Base-by-base conservation (phyloP, 2,113 vertebrate species). In the Pelobates fuscus region DNA sequence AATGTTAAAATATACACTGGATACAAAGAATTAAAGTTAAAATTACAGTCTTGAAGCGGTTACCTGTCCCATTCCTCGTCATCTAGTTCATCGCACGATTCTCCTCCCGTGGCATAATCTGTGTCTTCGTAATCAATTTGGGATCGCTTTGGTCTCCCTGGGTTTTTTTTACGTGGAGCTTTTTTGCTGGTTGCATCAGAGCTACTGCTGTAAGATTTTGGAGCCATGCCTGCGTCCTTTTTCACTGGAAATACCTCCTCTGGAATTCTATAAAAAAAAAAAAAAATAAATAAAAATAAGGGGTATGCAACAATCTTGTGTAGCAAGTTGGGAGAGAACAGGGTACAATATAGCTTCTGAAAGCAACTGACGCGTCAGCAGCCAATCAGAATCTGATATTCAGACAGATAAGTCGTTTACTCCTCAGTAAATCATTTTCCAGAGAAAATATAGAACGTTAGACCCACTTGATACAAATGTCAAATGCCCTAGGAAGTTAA, bases 11-110 rank as follows among this genome's bases (percentile, higher is more conserved):
- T n/a, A n/a, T n/a, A n/a, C n/a, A n/a, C n/a, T n/a, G n/a, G n/a
- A n/a, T n/a, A n/a, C n/a, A n/a, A n/a, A n/a, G n/a, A n/a, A n/a
- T n/a, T n/a, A n/a, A n/a, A n/a, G n/a, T n/a, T n/a, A n/a, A n/a
- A n/a, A n/a, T n/a, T n/a, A n/a, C n/a, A n/a, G n/a, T n/a, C n/a
- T n/a, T 10, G 10, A 1, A 37, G 32, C 32, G 32, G 0, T 6
- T 82, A 94, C 95, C 82, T 83, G 80, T 87, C 81, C 80, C 92
- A 93, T 70, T 95, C 88, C 2, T 88, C 86, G 14, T 96, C 92
- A 6, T 93, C 90, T 80, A 95, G 82, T 55, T 95, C 94, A 8
- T 96, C 94, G 2, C 89, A 93, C 20, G 94, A 96, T 62, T 96
- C 94, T 1, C 84, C 86, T 0, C 89, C 93, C 0, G 90, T 85